Evolutionary conservation across 1,140 invertebrate genomes (phyloP).

Genomic region (Portunus trituberculatus): DNA sequence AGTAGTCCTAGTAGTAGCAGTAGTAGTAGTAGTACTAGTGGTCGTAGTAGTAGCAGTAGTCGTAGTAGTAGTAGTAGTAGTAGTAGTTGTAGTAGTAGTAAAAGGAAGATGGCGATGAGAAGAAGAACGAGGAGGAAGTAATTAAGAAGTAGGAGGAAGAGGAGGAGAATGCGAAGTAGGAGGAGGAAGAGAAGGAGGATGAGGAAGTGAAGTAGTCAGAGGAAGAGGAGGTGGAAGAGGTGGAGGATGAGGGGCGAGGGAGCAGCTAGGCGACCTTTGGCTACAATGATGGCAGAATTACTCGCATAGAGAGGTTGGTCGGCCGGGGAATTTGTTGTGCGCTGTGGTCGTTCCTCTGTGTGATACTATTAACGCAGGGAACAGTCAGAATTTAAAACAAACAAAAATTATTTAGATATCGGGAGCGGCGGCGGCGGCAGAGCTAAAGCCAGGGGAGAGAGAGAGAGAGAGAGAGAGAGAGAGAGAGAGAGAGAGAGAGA

Average conservation of each 20-base stretch:
- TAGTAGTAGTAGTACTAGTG: neutral
- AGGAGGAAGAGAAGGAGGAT: no score
- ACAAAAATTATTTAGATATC: slow-evolving; percentile 64
- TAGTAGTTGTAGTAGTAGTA: neutral
- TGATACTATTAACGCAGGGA: slow-evolving; percentile 60
- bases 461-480: neutral
- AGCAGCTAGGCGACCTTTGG: neutral
- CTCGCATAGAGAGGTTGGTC: neutral
- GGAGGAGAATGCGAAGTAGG: neutral
- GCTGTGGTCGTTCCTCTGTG: slow-evolving; percentile 62
- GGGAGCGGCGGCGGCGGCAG: slow-evolving; percentile 15
- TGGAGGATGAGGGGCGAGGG: neutral
- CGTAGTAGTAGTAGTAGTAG: neutral
- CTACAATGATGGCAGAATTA: slow-evolving; percentile 41
- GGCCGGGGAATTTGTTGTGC: slow-evolving; percentile 46
- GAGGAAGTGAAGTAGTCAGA: neutral
- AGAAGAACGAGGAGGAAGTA: neutral
- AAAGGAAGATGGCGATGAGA: neutral
- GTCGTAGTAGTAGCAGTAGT: no score
- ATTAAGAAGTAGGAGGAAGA: neutral
- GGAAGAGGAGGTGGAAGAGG: neutral
- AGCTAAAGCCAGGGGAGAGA: neutral
- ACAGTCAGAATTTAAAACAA: slow-evolving; percentile 64
- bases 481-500: neutral
- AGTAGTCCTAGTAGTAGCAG: no score